These are phyloP conservation scores for Apteryx owenii DNA, from an alignment of 2,113 vertebrate species.

Conservation along the genomic window DNA sequence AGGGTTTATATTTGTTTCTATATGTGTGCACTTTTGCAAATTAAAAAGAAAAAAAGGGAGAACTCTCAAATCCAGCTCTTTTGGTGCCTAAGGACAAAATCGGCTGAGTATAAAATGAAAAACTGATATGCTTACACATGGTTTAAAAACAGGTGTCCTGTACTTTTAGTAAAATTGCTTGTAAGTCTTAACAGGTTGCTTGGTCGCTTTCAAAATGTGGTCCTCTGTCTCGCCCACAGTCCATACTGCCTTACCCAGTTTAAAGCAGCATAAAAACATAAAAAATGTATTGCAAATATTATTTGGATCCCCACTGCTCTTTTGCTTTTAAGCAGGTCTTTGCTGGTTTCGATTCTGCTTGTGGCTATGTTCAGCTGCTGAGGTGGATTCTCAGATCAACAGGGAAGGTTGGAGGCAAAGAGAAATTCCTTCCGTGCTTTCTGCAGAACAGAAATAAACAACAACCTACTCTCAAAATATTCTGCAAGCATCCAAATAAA, in stretches of 20 bases:
- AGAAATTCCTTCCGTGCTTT: background rate
- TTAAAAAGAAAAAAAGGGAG: background rate
- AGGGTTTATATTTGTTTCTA: background rate
- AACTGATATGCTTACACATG: background rate
- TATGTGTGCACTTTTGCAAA: background rate
- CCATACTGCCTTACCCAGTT: background rate
- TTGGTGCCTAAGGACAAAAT: background rate
- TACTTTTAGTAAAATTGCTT: background rate
- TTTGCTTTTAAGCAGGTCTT: background rate
- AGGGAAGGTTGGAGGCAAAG: background rate
- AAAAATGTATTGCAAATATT: background rate
- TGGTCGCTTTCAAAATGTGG: background rate
- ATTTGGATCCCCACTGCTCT: background rate
- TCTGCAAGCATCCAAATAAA: background rate
- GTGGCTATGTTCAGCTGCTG: background rate
- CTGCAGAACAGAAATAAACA: background rate
- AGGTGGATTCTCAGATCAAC: background rate
- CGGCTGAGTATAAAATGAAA: background rate
- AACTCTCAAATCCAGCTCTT: background rate
- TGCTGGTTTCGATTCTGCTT: background rate
- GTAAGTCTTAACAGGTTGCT: background rate
- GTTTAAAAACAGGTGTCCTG: background rate
- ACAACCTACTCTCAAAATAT: background rate
- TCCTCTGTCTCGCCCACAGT: background rate
- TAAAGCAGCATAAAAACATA: background rate